These are phyloP conservation scores for Felis catus DNA, from an alignment of 2,113 vertebrate species.

Conservation along the genomic window F.catus_Fca126_mat1.0 CM031415.1:87496001-87496500, in stretches of 20 bases:
- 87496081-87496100: neutral
- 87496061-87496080: neutral
- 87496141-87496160: constrained; percentile 25
- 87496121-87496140: neutral
- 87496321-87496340: neutral
- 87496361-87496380: constrained; percentile 71
- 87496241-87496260: constrained; percentile 12
- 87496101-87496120: neutral
- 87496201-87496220: neutral
- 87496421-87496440: constrained; percentile 40
- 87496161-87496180: neutral
- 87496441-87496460: constrained; percentile 58
- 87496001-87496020: neutral
- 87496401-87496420: constrained; percentile 35
- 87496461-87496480: constrained; percentile 70
- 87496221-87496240: constrained; percentile 36
- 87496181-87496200: neutral
- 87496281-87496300: constrained; percentile 10
- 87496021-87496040: neutral
- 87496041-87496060: neutral
- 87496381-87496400: constrained; percentile 36
- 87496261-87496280: constrained; percentile 31
- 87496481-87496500: constrained; percentile 74
- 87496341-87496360: neutral
- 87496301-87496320: constrained; percentile 34